These are phyloP conservation scores for Odontophorus gujanensis DNA, from an alignment of 2,113 vertebrate species.

Conservation along the genomic window DNA sequence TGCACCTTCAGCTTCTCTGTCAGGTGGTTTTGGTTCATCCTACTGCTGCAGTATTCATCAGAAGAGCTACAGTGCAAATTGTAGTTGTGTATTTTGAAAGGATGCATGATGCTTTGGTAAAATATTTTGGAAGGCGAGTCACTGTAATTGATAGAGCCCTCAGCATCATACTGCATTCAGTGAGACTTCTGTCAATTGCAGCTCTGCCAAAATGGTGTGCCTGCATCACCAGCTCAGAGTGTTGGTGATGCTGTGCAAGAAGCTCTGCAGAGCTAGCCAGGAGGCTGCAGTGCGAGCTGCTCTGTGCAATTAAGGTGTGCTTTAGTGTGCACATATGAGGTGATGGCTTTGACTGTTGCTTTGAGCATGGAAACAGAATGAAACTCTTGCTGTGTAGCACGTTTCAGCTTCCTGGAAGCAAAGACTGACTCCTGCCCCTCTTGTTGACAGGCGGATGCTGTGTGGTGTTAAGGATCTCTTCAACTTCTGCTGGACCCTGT, in stretches of 20 bases:
- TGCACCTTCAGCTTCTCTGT: fast-evolving
- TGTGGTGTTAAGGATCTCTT: conserved; percentile 92
- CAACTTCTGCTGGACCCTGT: conserved; percentile 98
- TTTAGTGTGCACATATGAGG: neutral
- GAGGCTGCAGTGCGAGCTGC: neutral
- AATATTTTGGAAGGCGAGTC: neutral
- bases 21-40: neutral
- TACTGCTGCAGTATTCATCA: neutral
- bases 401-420: neutral
- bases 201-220: fast-evolving
- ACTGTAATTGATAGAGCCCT: neutral
- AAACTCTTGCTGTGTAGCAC: neutral
- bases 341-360: neutral
- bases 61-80: neutral
- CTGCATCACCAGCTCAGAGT: neutral
- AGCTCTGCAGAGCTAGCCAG: fast-evolving
- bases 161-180: neutral
- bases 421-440: neutral
- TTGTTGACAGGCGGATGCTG: conserved; percentile 80
- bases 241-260: no score
- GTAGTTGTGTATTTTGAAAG: neutral
- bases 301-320: neutral
- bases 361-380: neutral
- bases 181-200: neutral
- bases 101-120: neutral